These are phyloP conservation scores for Parochlus steinenii DNA, from an alignment of 2,888 invertebrate species.

Conservation along the genomic window DNA sequence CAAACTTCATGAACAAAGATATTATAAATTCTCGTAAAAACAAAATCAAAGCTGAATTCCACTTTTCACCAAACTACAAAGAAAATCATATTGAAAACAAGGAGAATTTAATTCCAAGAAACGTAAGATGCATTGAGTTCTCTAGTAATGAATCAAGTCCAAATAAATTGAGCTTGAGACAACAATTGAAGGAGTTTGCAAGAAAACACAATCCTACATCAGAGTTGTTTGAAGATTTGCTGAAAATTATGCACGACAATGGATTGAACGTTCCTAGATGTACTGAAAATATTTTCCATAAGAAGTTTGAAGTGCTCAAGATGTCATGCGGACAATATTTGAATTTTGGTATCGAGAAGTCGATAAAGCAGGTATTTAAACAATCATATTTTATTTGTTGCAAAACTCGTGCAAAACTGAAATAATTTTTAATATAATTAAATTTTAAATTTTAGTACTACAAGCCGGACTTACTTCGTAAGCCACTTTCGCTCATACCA, in stretches of 20 bases:
- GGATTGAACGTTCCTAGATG: conserved; percentile 7
- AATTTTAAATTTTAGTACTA: too few relatives aligned
- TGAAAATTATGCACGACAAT: conserved; percentile 10
- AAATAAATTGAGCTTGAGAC: conserved; percentile 9
- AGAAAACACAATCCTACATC: conserved; percentile 13
- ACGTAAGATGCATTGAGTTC: conserved; percentile 9
- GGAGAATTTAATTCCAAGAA: conserved; percentile 7
- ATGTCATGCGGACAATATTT: conserved; percentile 14
- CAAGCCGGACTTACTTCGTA: conserved; percentile 3
- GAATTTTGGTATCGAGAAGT: conserved; percentile 14
- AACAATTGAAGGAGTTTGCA: conserved; percentile 12
- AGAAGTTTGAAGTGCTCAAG: conserved; percentile 11
- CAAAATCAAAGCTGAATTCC: conserved; percentile 11
- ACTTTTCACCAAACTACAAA: not conserved
- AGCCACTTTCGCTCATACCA: conserved; percentile 7
- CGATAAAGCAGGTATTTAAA: conserved; percentile 3
- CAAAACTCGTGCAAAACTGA: too few relatives aligned
- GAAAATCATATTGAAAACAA: not conserved
- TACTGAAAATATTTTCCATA: conserved; percentile 10
- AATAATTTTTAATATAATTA: too few relatives aligned
- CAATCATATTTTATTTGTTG: too few relatives aligned
- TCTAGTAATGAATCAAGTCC: conserved; percentile 4
- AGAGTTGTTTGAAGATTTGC: conserved; percentile 13
- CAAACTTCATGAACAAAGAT: conserved; percentile 11
- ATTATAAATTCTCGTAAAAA: conserved; percentile 4